Evolutionary conservation across 1,140 invertebrate genomes (phyloP).

Genomic region (Zaprionus taronus): DNA sequence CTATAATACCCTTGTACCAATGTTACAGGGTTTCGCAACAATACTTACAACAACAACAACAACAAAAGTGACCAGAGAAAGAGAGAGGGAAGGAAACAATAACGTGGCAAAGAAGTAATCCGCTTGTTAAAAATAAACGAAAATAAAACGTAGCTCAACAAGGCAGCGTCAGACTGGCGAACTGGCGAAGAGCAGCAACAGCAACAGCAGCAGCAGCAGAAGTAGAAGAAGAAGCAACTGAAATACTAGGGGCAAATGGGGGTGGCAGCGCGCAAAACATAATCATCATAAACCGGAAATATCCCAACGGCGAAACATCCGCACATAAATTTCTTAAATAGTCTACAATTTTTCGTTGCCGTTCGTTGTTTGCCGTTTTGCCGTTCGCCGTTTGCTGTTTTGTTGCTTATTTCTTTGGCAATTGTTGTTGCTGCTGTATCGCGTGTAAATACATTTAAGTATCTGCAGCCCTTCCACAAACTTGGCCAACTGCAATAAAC

Average conservation of each 20-base stretch:
- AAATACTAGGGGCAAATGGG: conserved; percentile 12
- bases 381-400: conserved; percentile 52
- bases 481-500: conserved; percentile 83
- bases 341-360: conserved; percentile 80
- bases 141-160: conserved; percentile 64
- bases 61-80: background rate
- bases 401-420: conserved; percentile 16
- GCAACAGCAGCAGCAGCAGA: background rate
- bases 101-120: conserved; percentile 68
- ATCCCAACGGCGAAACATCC: conserved; percentile 84
- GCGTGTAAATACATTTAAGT: conserved; percentile 79
- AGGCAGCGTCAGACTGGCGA: conserved; percentile 8
- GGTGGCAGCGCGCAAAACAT: conserved; percentile 68
- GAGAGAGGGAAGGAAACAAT: conserved; percentile 11
- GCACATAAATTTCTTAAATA: conserved; percentile 84
- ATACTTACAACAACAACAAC: conserved; percentile 24
- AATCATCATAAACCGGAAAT: conserved; percentile 84
- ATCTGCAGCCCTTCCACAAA: conserved; percentile 63
- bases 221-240: no score
- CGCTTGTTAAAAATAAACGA: conserved; percentile 81
- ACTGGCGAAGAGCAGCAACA: background rate
- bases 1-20: background rate
- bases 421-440: conserved; percentile 54
- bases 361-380: conserved; percentile 69
- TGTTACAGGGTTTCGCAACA: background rate